Percentiles rank a stretch among this genome's conserved stretches.
These are phyloP conservation scores for Coelopa frigida DNA, from an alignment of 1,140 invertebrate species.

Conservation along the genomic window DNA sequence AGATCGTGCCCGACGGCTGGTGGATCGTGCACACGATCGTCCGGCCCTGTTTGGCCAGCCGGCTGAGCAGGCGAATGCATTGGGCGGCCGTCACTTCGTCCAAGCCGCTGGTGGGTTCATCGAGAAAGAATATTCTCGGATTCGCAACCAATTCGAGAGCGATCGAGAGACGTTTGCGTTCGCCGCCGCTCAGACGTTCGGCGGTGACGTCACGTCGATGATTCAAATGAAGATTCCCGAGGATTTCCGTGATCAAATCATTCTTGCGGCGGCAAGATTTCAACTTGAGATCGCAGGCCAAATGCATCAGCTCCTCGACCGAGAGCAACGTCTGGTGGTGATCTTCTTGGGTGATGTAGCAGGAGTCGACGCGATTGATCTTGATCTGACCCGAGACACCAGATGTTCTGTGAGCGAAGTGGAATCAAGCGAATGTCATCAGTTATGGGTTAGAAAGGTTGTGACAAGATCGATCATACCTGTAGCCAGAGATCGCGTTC, in stretches of 20 bases:
- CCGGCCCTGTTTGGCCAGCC: constrained; percentile 58
- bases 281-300: constrained; percentile 72
- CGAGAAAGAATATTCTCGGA: constrained; percentile 65
- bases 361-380: constrained; percentile 51
- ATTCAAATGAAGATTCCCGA: constrained; percentile 52
- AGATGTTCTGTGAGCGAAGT: constrained; percentile 38
- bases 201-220: constrained; percentile 60
- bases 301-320: constrained; percentile 74
- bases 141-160: constrained; percentile 80
- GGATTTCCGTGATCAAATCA: constrained; percentile 47
- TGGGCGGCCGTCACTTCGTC: constrained; percentile 82
- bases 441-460: background rate
- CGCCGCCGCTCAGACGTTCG: constrained; percentile 63
- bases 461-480: no score
- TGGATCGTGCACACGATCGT: constrained; percentile 78
- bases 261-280: constrained; percentile 43
- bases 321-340: constrained; percentile 71
- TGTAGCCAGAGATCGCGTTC: constrained; percentile 64
- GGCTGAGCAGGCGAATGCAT: constrained; percentile 64
- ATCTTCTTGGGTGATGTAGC: constrained; percentile 91
- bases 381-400: constrained; percentile 50
- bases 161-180: constrained; percentile 72
- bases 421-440: background rate
- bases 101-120: constrained; percentile 72
- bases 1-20: constrained; percentile 71